These are phyloP conservation scores for Drosophila nigritarsus DNA, from an alignment of 2,888 invertebrate species.

Conservation along the genomic window DNA sequence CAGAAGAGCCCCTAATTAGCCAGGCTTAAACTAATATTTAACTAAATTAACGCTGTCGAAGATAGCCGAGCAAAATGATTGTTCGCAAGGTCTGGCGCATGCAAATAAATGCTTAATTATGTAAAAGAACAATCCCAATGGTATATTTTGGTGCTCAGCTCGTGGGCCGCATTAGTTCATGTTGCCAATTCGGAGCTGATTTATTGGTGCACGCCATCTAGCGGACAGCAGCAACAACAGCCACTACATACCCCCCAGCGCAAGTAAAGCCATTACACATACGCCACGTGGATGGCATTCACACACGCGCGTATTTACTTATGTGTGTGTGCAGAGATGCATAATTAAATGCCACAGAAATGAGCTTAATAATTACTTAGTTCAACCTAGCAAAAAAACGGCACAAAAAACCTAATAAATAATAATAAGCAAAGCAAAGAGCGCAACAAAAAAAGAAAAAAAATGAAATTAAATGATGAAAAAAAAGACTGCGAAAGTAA, in stretches of 20 bases:
- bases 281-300: conserved; percentile 31
- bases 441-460: conserved; percentile 7
- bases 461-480: conserved; percentile 1
- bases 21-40: background rate
- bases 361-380: conserved; percentile 70
- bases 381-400: conserved; percentile 21
- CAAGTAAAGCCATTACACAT: conserved; percentile 35
- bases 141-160: conserved; percentile 27
- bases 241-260: background rate
- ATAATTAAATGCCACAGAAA: conserved; percentile 60
- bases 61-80: background rate
- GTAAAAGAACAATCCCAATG: conserved; percentile 46
- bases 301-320: conserved; percentile 9
- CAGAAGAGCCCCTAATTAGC: background rate
- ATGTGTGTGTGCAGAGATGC: conserved; percentile 37
- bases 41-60: background rate
- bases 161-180: conserved; percentile 9
- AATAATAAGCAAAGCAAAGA: conserved; percentile 49
- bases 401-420: conserved; percentile 39
- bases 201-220: conserved; percentile 45
- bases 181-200: conserved; percentile 13
- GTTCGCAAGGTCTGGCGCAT: conserved; percentile 13
- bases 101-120: conserved; percentile 56
- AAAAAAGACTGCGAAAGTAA: conserved; percentile 29
- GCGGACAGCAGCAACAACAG: conserved; percentile 7